Conservation (phyloP, 2,797 vertebrate species). For the Benthosema pterotum region DNA sequence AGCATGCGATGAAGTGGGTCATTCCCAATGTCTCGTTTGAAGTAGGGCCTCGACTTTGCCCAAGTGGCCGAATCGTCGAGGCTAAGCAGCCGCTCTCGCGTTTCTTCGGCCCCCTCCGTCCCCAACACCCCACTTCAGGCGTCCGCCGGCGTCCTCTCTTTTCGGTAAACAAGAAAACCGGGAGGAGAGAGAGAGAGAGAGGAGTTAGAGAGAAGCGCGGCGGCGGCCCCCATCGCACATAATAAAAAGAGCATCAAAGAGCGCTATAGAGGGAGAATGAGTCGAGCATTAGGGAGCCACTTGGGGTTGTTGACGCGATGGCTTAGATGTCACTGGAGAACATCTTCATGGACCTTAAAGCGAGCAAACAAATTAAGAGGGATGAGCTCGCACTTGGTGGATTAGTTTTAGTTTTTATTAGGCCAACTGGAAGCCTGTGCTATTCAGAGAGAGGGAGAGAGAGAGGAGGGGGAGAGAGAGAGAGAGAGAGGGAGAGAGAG, state of each 20-base stretch:
- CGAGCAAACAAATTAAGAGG: constrained; percentile 77
- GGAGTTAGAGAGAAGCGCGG: constrained; percentile 35
- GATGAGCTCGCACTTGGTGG: constrained; percentile 73
- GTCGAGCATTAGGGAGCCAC: constrained; percentile 73
- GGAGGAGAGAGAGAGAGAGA: constrained; percentile 36
- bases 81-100: no score
- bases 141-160: constrained; percentile 49
- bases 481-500: constrained; percentile 44
- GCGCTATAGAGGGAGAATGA: constrained; percentile 56
- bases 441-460: constrained; percentile 35
- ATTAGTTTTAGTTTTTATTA: constrained; percentile 76
- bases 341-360: constrained; percentile 64
- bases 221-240: constrained; percentile 49
- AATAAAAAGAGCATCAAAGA: constrained; percentile 67
- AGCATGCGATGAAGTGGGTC: constrained; percentile 66
- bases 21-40: constrained; percentile 66
- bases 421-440: constrained; percentile 42
- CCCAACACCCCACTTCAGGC: constrained; percentile 30
- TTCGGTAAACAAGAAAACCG: constrained; percentile 65
- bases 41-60: constrained; percentile 61
- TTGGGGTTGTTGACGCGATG: constrained; percentile 73
- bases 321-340: constrained; percentile 76
- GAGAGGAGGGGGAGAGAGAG: constrained; percentile 31
- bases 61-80: constrained; percentile 60
- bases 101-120: no score